These are phyloP conservation scores for Plagodis pulveraria DNA, from an alignment of 2,888 invertebrate species.

Conservation along the genomic window DNA sequence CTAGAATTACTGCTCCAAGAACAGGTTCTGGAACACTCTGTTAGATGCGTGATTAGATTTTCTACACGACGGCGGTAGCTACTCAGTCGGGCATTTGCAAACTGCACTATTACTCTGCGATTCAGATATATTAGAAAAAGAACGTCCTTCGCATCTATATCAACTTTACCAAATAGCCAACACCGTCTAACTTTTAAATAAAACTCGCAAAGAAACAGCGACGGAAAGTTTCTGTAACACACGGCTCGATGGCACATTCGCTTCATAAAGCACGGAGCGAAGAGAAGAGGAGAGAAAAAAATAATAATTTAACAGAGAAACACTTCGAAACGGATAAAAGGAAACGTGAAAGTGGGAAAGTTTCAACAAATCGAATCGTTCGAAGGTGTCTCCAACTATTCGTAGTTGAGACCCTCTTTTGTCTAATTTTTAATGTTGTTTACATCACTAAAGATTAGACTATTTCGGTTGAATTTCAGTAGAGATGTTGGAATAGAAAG, in stretches of 20 bases:
- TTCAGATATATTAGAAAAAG: too few species aligned
- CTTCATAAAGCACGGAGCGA: conserved; percentile 60
- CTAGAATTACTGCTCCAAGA: too few species aligned
- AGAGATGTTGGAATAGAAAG: too few species aligned
- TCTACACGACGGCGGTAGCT: too few species aligned
- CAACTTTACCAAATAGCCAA: neutral
- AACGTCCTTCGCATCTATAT: too few species aligned
- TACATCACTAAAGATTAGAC: too few species aligned
- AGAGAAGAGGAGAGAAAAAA: conserved; percentile 55
- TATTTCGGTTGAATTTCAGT: too few species aligned
- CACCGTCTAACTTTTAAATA: conserved; percentile 37
- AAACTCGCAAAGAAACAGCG: conserved; percentile 38
- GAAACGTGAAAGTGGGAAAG: conserved; percentile 78
- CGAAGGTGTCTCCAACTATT: conserved; percentile 74
- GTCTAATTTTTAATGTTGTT: conserved; percentile 59
- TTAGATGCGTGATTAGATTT: too few species aligned
- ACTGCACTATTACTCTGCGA: too few species aligned
- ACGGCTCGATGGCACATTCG: conserved; percentile 58
- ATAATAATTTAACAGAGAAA: conserved; percentile 78
- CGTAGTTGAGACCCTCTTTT: conserved; percentile 74
- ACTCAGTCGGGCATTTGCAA: too few species aligned
- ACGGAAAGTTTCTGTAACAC: conserved; percentile 41
- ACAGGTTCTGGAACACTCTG: too few species aligned
- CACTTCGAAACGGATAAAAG: conserved; percentile 77
- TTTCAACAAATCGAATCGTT: conserved; percentile 72